phyloP scores from a whole-genome alignment of 2,888 invertebrate species.

The Zygothrica quintamaculata region DNA sequence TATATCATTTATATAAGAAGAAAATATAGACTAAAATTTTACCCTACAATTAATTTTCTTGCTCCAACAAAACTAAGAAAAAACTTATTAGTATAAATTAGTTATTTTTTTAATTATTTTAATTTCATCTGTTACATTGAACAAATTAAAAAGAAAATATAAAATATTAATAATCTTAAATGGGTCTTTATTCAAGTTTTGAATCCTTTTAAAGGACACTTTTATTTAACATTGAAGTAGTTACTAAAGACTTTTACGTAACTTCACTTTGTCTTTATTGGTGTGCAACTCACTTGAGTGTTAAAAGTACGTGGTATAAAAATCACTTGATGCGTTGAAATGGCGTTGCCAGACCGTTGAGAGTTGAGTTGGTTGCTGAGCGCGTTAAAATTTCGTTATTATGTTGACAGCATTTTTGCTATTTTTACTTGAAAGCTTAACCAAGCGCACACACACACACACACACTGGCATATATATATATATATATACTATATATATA shows the following conservation, averaged over 20 bases:
- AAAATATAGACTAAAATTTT: neutral
- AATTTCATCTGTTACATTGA: too few species aligned
- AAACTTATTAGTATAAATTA: too few species aligned
- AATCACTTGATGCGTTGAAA: slow-evolving; percentile 74
- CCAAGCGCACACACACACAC: slow-evolving; percentile 61
- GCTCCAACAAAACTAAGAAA: too few species aligned
- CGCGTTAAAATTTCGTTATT: slow-evolving; percentile 80
- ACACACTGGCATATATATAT: slow-evolving; percentile 13
- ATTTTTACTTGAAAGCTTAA: slow-evolving; percentile 81
- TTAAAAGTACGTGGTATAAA: slow-evolving; percentile 22
- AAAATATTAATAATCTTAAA: too few species aligned
- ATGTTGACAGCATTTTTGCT: slow-evolving; percentile 80
- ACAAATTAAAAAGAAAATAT: too few species aligned
- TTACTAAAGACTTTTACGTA: too few species aligned
- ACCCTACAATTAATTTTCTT: slow-evolving; percentile 25
- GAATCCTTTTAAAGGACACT: too few species aligned
- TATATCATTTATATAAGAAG: too few species aligned
- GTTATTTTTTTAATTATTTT: too few species aligned
- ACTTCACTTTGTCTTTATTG: neutral
- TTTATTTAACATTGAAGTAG: too few species aligned
- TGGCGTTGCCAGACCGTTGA: slow-evolving; percentile 63
- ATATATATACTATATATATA: slow-evolving; percentile 10
- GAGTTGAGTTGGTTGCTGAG: slow-evolving; percentile 57
- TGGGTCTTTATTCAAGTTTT: too few species aligned
- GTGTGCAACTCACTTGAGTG: slow-evolving; percentile 4